Base-by-base conservation (phyloP, 2,113 vertebrate species). In the Triplophysa siluroides region DNA sequence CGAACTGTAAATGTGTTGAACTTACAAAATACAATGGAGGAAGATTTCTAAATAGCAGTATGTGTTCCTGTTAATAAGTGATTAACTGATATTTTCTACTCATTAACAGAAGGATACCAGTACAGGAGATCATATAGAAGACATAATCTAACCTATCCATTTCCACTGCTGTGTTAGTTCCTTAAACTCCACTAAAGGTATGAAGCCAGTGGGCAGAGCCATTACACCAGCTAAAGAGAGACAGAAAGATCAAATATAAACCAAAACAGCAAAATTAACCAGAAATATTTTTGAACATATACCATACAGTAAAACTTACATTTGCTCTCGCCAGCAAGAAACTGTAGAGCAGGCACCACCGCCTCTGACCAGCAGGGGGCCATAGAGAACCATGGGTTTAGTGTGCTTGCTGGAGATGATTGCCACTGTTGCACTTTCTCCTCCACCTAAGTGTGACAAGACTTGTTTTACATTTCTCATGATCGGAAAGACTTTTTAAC, bases 151-250 rank as follows among this genome's bases (percentile, higher is more conserved):
- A 98, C 98, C 94, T 0, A 96, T 92, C 91, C 97, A 94, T 71
- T 95, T 95, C 98, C 98, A 99, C 86, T 98, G 97, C 88, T 99
- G 96, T 11, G 90, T 92, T 76, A 95, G 94, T 80, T 99, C 98
- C 77, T 88, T 91, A 89, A 97, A 98, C 83, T 97, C 97, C 83
- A 96, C 96, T 88, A 96, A 96, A 10, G 96, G 96, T 69, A 93
- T 92, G 83, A 98, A 96, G 73, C 95, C 96, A 82, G 94, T 94
- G 63, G 96, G 94, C 61, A 94, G 85, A 26, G 93, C 93, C 94
- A 89, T 86, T 83, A 90, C 90, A 52, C 92, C 92, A 82, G 91
- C 92, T 94, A 79, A 47, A 18, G 3, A 81, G 7, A 71, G 6
- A 62, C 6, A 81, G 11, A 76, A 41, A 75, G 2, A 79, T 18